phyloP scores from a whole-genome alignment of 2,888 invertebrate species.

The Anoncus sp. region DNA sequence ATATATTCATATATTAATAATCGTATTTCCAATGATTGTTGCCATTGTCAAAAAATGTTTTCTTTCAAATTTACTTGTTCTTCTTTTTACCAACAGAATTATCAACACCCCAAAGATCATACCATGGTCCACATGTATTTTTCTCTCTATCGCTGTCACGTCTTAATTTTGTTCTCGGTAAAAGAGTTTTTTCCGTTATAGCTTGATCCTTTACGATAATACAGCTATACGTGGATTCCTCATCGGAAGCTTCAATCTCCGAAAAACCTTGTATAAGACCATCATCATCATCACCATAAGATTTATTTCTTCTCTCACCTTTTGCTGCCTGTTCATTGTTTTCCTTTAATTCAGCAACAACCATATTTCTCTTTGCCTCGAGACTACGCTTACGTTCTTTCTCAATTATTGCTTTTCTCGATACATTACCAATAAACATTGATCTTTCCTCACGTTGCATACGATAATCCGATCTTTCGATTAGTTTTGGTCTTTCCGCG shows the following conservation, averaged over 20 bases:
- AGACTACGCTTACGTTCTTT: constrained; percentile 81
- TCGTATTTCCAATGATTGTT: too few species aligned
- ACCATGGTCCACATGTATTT: constrained; percentile 94
- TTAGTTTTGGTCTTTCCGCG: constrained; percentile 78
- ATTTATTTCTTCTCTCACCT: constrained; percentile 76
- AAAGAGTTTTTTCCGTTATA: constrained; percentile 82
- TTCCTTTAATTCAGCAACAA: constrained; percentile 80
- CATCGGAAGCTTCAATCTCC: constrained; percentile 81
- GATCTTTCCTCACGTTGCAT: constrained; percentile 76
- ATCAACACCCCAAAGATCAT: constrained; percentile 93
- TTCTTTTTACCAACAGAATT: constrained; percentile 87
- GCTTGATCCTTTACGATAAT: constrained; percentile 93
- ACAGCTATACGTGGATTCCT: constrained; percentile 85
- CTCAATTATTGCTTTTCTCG: constrained; percentile 81
- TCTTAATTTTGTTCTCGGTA: constrained; percentile 89
- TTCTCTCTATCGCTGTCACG: constrained; percentile 84
- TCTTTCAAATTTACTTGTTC: constrained; percentile 70
- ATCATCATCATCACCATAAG: constrained; percentile 77
- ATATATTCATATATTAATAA: constrained; percentile 11
- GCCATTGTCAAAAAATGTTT: too few species aligned
- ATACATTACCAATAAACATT: constrained; percentile 81
- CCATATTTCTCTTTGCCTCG: constrained; percentile 80
- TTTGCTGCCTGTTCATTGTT: constrained; percentile 80
- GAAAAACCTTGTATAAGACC: constrained; percentile 78
- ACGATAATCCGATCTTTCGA: constrained; percentile 76